Evolutionary conservation across 2,888 invertebrate species (phyloP).

Genomic region (Calliscelio sp.): DNA sequence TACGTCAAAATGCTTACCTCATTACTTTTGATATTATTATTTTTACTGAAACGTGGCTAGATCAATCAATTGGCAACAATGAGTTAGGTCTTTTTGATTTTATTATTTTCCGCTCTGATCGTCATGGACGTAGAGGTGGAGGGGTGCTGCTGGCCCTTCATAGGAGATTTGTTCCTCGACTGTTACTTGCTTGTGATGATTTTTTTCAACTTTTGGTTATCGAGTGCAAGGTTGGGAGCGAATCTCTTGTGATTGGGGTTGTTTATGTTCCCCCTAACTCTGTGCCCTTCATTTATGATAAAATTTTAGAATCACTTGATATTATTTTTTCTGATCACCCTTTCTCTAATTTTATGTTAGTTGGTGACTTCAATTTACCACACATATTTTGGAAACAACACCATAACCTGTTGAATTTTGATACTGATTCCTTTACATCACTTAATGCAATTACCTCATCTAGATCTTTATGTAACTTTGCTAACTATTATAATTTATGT

Average conservation of each 20-base stretch:
- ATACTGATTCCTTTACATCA: not conserved
- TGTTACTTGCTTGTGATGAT: too few species aligned
- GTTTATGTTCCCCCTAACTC: not conserved
- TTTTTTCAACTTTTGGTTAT: too few species aligned
- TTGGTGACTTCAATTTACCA: not conserved
- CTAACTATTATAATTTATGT: not conserved
- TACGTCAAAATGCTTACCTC: too few species aligned
- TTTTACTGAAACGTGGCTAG: too few species aligned
- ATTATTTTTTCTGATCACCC: not conserved
- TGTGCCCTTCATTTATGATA: not conserved
- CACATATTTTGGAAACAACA: not conserved
- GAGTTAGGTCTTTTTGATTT: too few species aligned
- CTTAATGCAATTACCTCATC: not conserved
- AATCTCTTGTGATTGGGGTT: too few species aligned
- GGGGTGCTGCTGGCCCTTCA: too few species aligned
- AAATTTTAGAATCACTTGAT: not conserved
- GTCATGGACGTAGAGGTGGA: too few species aligned
- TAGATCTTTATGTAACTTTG: not conserved
- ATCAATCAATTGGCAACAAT: too few species aligned
- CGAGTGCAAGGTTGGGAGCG: too few species aligned
- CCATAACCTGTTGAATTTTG: not conserved
- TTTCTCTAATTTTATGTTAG: not conserved
- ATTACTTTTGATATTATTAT: too few species aligned
- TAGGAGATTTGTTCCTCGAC: not conserved
- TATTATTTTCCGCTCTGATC: too few species aligned